These are phyloP conservation scores for Anas georgica DNA, from an alignment of 2,797 vertebrate genomes.

Conservation along the genomic window DNA sequence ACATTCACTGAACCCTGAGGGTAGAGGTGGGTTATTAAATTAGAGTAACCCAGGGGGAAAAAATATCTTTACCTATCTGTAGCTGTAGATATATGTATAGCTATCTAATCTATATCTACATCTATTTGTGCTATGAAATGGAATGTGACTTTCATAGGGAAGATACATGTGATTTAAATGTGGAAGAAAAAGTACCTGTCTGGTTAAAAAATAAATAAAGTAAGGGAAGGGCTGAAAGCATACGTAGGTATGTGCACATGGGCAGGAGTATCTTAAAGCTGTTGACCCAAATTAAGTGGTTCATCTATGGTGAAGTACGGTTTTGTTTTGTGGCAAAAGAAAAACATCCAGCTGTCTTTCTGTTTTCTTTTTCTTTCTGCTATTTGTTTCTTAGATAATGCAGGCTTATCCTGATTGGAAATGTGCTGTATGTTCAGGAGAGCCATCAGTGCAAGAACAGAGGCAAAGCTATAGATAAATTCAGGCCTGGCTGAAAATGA, in stretches of 20 bases:
- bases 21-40: background rate
- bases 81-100: no score
- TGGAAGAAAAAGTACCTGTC: background rate
- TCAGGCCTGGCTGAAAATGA: background rate
- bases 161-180: background rate
- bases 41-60: background rate
- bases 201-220: background rate
- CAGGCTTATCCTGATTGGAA: background rate
- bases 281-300: background rate
- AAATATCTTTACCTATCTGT: background rate
- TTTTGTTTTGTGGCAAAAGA: background rate
- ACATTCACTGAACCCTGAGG: background rate
- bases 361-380: background rate
- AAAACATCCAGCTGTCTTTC: background rate
- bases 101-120: no score
- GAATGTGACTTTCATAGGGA: background rate
- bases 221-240: background rate
- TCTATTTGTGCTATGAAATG: background rate
- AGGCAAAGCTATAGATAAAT: background rate
- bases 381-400: background rate
- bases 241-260: accelerated
- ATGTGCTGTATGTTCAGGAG: background rate
- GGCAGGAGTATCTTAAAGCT: background rate
- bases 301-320: background rate
- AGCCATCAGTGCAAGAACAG: background rate